phyloP scores from a whole-genome alignment of 2,797 vertebrate genomes.

The Anabacerthia variegaticeps region DNA sequence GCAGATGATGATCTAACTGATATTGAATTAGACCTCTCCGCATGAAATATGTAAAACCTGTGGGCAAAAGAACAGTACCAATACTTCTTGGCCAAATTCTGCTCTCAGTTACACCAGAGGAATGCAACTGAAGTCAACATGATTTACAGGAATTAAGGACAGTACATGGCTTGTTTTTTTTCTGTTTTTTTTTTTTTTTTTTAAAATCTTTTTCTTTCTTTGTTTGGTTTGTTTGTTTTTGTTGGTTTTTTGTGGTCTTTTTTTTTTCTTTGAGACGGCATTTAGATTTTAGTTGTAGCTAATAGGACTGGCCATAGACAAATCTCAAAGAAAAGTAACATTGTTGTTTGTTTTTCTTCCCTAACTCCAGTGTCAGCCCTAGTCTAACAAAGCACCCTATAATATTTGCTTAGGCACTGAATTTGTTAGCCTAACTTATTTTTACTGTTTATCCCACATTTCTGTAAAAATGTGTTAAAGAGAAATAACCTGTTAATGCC shows the following conservation, averaged over 20 bases:
- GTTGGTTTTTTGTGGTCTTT: background rate
- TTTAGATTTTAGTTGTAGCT: background rate
- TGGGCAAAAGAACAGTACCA: background rate
- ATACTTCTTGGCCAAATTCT: background rate
- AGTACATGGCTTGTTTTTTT: background rate
- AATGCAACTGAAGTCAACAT: background rate
- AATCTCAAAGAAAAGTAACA: constrained; percentile 15
- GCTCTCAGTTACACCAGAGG: constrained; percentile 3
- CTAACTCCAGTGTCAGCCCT: background rate
- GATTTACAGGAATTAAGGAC: constrained; percentile 11
- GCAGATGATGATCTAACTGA: background rate
- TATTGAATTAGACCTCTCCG: background rate
- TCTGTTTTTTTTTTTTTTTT: background rate
- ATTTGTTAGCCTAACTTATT: constrained; percentile 37
- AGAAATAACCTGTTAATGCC: background rate
- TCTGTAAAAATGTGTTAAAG: constrained; percentile 24
- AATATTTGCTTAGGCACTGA: constrained; percentile 44
- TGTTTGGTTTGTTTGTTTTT: background rate
- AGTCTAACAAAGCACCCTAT: constrained; percentile 31
- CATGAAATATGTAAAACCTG: background rate
- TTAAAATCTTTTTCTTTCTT: background rate
- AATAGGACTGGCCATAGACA: background rate
- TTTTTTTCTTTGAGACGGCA: background rate
- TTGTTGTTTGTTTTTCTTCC: constrained; percentile 37
- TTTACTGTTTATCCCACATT: constrained; percentile 36